Percentiles rank a stretch among this genome's conserved stretches.
Evolutionary conservation across 2,797 vertebrate species (phyloP).

Genomic region (Artibeus jamaicensis): DNA sequence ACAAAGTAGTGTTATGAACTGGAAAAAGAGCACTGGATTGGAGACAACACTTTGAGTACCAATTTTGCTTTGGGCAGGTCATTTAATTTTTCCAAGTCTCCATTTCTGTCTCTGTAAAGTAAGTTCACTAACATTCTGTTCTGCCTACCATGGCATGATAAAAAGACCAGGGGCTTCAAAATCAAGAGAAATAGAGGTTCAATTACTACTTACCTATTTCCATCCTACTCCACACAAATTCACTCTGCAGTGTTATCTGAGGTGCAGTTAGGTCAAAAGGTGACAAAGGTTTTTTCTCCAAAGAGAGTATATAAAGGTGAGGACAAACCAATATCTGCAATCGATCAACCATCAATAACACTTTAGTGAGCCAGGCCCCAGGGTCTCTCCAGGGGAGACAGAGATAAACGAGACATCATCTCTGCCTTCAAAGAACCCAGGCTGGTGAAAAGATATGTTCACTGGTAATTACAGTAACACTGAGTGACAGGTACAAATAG

Average conservation of each 20-base stretch:
- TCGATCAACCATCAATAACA: not conserved
- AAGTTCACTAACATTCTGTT: not conserved
- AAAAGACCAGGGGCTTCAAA: not conserved
- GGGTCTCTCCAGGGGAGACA: not conserved
- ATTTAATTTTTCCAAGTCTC: not conserved
- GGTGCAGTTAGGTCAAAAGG: not conserved
- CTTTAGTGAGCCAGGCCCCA: not conserved
- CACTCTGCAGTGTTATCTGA: not conserved
- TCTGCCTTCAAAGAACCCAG: not conserved
- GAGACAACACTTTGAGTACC: not conserved
- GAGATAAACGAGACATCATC: not conserved
- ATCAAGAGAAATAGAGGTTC: not conserved
- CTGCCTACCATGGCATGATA: not conserved
- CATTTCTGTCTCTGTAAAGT: conserved; percentile 4
- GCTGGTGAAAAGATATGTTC: not conserved
- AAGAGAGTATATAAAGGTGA: not conserved
- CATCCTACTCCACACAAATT: not conserved
- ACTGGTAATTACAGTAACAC: not conserved
- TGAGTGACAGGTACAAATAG: not conserved
- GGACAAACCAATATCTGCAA: not conserved
- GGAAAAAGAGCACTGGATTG: not conserved
- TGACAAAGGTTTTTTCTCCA: not conserved
- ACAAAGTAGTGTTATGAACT: not conserved
- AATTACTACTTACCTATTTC: not conserved
- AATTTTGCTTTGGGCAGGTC: not conserved